These are phyloP conservation scores for Scatophagus argus DNA, from an alignment of 2,113 vertebrate genomes.

Conservation along the genomic window DNA sequence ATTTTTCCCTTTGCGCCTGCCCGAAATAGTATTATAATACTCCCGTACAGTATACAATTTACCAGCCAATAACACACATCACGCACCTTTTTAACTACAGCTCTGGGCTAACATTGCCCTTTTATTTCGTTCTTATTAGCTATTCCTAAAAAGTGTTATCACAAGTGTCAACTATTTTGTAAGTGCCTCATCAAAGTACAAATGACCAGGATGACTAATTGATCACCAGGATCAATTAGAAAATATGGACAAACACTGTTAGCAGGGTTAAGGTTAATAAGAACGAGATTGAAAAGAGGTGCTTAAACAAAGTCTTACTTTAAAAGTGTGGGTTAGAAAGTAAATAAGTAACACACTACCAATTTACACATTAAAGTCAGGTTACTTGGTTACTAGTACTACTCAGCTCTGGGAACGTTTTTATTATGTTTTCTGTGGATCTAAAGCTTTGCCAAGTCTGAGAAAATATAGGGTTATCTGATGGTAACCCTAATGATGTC, in stretches of 20 bases:
- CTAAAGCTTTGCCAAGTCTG: background rate
- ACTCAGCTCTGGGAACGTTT: background rate
- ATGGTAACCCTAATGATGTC: background rate
- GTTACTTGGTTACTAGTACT: too few species aligned
- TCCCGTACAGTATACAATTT: background rate
- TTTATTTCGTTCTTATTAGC: background rate
- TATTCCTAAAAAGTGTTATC: background rate
- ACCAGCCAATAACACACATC: constrained; percentile 1
- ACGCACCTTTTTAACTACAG: constrained; percentile 6
- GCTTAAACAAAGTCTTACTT: background rate
- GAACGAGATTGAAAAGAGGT: background rate
- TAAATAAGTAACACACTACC: background rate
- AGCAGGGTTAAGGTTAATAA: background rate
- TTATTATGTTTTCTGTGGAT: background rate
- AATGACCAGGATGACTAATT: too few species aligned
- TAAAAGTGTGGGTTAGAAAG: background rate
- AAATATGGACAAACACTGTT: background rate
- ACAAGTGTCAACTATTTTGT: background rate
- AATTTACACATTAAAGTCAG: too few species aligned
- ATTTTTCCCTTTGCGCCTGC: constrained; percentile 2
- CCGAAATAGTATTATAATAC: constrained; percentile 24
- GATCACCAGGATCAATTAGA: background rate
- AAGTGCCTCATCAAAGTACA: constrained; percentile 4
- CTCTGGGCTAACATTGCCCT: background rate
- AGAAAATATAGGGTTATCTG: background rate